Base-by-base conservation (phyloP, 1,140 invertebrate species). In the Euschistus heros region DNA sequence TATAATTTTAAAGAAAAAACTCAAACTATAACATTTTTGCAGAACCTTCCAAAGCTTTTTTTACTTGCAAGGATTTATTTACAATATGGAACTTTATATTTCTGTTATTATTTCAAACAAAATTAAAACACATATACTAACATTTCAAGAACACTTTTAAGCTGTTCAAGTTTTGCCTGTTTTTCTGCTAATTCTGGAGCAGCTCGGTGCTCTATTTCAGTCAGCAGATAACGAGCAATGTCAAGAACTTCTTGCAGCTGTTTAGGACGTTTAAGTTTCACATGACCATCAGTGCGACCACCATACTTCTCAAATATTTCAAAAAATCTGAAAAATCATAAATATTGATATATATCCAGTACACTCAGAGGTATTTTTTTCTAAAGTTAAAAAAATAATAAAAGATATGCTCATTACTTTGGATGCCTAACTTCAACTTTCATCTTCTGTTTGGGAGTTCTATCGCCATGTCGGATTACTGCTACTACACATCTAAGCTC, bases 401-500 rank as follows among this genome's bases (percentile, higher is more conserved):
- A 52, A 52, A 52, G n/a, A 22, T 50, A 10, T 24, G 17, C 3
- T 54, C 81, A 81, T 37, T 78, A 97, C 88, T 95, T 96, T 30
- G 88, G 91, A 84, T 99, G 94, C 65, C 94, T 84, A n/a, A 99
- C 96, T 83, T 98, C 95, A 71, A 99, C 94, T 79, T 99, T 99
- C 96, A 99, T 99, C 79, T 99, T 99, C 77, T 99, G 97, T 77
- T 99, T 99, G 0, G 97, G 97, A 14, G 97, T 99, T 71, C 97
- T 80, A 76, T 99, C 97, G 0, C 97, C 97, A 74, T 99, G 97
- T 69, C 97, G 78, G 62, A 99, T 98, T 0, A 99, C 91, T n/a
- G 91, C 96, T 27, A 98, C 92, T 0, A 98, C 96, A 77, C 95
- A 98, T 27, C 97, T 79, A 60, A 99, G 77, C 76, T 99, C 97